Evolutionary conservation across 2,113 vertebrate genomes (phyloP), one percentile per base, ranked within the genome.

Genomic region (Odontophorus gujanensis): DNA sequence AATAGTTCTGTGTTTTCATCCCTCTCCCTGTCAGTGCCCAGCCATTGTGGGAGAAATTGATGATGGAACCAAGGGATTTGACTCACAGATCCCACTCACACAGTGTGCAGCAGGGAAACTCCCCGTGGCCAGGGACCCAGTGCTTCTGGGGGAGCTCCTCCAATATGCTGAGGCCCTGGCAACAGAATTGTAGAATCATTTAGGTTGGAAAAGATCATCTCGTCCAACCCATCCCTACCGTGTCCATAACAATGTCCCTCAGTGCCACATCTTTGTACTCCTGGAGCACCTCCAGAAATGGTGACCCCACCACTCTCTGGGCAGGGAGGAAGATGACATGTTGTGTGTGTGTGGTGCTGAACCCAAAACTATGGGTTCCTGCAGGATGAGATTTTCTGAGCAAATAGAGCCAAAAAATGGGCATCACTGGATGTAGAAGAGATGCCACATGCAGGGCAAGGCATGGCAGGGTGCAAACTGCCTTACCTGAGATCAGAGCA

Each of bases 391-490:
- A 14, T n/a, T 77, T 76, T 19, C n/a, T 48, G n/a, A 59, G 20
- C 25, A 61, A 45, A 66, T 2, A 32, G n/a, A 57, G 40, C 59
- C 68, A 42, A 57, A 59, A 66, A 85, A 66, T 0, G 20, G 30
- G 9, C 25, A 6, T 6, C 66, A 26, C 32, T 80, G 55, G 53
- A 43, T 18, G 26, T 1, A 58, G 38, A 12, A 59, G 43, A 32
- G 25, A 13, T 38, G 47, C 11, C 58, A 55, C 0, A 0, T 30
- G 9, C 24, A 2, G 3, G 51, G 9, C 50, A 72, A 24, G 50
- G 6, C 0, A 19, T 63, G 61, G 38, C 61, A 63, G 7, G 12
- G 57, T 28, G 61, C 38, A 26, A 63, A 40, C 16, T 13, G 61
- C 38, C 38, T 40, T 38, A 40, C 10, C 10, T 19, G 25, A 8